Conservation (phyloP, 2,888 invertebrate genomes). For the Orchestes rusci region DNA sequence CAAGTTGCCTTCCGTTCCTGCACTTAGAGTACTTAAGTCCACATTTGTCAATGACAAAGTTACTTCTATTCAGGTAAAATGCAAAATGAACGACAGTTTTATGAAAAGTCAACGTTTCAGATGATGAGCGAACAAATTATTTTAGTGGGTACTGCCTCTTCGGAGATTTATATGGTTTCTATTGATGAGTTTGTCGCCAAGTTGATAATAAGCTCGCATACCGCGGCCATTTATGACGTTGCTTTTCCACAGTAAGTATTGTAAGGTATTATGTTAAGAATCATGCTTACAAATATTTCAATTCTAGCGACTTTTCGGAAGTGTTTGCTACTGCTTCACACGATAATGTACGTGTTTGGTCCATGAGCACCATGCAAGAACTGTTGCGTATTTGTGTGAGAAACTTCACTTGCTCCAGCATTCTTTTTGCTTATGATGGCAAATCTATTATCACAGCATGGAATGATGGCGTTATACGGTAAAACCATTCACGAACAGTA, state of each 20-base stretch:
- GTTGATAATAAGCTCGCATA: slow-evolving; percentile 76
- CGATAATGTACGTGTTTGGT: slow-evolving; percentile 84
- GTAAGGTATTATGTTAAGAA: no score
- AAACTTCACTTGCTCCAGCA: slow-evolving; percentile 78
- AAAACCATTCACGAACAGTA: no score
- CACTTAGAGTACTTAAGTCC: slow-evolving; percentile 42
- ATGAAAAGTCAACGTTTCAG: slow-evolving; percentile 31
- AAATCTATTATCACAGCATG: slow-evolving; percentile 74
- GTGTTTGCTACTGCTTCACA: slow-evolving; percentile 84
- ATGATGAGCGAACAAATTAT: slow-evolving; percentile 54
- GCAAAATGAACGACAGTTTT: background rate
- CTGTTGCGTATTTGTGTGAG: slow-evolving; percentile 74
- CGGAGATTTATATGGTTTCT: slow-evolving; percentile 76
- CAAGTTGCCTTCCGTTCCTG: slow-evolving; percentile 44
- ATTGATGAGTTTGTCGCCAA: slow-evolving; percentile 59
- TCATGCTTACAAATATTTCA: no score
- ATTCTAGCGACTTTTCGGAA: slow-evolving; percentile 64
- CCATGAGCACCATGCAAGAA: slow-evolving; percentile 66
- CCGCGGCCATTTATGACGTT: slow-evolving; percentile 69
- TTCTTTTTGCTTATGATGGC: slow-evolving; percentile 73
- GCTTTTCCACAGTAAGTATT: slow-evolving; percentile 70
- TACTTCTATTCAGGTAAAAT: slow-evolving; percentile 56
- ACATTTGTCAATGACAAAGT: slow-evolving; percentile 59
- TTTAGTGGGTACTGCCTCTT: slow-evolving; percentile 66
- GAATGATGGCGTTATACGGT: slow-evolving; percentile 75